A percentile compares a stretch with the other conserved stretches of the same genome.
phyloP scores from a whole-genome alignment of 1,140 invertebrate genomes.

The Neelides sp. region DNA sequence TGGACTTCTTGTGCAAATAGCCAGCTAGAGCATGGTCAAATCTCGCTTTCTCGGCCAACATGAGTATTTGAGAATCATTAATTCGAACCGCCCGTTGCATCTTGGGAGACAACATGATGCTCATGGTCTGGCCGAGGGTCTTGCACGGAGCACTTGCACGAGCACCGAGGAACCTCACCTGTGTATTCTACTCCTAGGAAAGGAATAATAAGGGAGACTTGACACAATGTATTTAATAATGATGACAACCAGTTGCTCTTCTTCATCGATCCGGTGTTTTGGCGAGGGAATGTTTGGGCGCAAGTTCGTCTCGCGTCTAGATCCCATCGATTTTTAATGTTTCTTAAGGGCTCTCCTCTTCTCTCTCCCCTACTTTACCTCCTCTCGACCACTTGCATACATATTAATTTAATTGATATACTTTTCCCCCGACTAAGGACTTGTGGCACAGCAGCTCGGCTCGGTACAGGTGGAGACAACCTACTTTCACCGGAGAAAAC shows the following conservation, averaged over 20 bases:
- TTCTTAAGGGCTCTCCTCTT: too few relatives aligned
- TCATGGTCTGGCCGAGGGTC: constrained; percentile 5
- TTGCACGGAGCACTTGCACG: not conserved
- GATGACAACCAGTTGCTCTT: constrained; percentile 31
- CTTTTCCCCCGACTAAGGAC: too few relatives aligned
- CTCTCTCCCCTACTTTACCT: too few relatives aligned
- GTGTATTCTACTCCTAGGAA: not conserved
- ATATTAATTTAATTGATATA: too few relatives aligned
- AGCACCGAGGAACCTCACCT: not conserved
- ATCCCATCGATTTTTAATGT: too few relatives aligned
- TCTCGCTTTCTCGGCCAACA: constrained; percentile 69
- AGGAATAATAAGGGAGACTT: not conserved
- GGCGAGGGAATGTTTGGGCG: too few relatives aligned
- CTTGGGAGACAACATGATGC: constrained; percentile 57
- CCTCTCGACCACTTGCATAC: too few relatives aligned
- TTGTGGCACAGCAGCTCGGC: too few relatives aligned
- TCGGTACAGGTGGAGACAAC: too few relatives aligned
- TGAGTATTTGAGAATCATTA: constrained; percentile 57
- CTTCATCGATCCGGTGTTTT: constrained; percentile 30
- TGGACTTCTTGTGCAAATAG: constrained; percentile 70
- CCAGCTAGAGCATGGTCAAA: constrained; percentile 63
- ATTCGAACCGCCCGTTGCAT: constrained; percentile 72
- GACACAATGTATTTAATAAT: not conserved
- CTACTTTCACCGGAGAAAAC: too few relatives aligned
- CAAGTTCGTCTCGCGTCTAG: too few relatives aligned